Base-by-base conservation (phyloP, 2,113 vertebrate genomes). In the Callaeas wilsoni region DNA sequence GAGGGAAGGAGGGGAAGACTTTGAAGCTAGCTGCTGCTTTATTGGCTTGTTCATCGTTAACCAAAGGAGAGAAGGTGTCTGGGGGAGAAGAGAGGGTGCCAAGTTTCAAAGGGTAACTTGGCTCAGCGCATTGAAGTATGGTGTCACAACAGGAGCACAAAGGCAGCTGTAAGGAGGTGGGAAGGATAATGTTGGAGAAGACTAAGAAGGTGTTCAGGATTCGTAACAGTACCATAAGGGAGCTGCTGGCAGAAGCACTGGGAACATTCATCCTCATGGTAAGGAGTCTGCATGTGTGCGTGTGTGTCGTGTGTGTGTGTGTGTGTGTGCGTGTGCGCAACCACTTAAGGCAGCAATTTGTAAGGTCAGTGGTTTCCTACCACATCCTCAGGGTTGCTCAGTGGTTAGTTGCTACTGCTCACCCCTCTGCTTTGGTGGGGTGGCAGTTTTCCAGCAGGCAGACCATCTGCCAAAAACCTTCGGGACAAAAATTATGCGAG, bases 231-330 rank as follows among this genome's bases (percentile, higher is more conserved):
- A 27, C 87, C 17, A 1, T 98, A 55, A 98, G 98, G 18, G 91
- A 98, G 80, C 93, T 97, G 90, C 94, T 99, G 44, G 98, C 98
- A 73, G 98, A 99, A 96, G 90, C 91, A 0, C 97, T 99, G 50
- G 97, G 98, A 94, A 98, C 98, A 3, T 99, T 97, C 90, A 93
- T 98, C 63, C 96, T 99, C 96, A 99, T 99, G 98, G 98, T 99
- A 96, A 97, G 97, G 22, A 89, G 33, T 41, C 41, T 41, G 41
- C 13, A 3, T 4, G 17, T 17, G 35, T 7, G 11, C 55, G 17
- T 4, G 5, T 23, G 12, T 3, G 5, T n/a, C n/a, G n/a, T n/a
- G n/a, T 3, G 4, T 37, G 19, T 4, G 3, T 25, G 29, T 8
- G 33, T 5, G 12, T 50, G 5, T n/a, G 13, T 10, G 39, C 11